Base-by-base conservation (phyloP, 2,113 vertebrate genomes). In the Edolisoma coerulescens region DNA sequence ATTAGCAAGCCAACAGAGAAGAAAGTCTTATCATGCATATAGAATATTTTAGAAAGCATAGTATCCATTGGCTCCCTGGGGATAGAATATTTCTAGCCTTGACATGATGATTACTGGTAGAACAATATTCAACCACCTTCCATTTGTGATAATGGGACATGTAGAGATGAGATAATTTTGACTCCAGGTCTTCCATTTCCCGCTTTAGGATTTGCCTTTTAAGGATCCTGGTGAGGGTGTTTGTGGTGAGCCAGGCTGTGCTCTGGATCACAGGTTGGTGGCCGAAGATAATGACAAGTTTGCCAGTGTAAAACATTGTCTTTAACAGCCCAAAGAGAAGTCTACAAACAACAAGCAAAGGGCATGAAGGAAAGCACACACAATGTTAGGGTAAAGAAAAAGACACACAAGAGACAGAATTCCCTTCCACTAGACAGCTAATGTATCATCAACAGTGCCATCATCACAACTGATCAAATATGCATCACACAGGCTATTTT, bases 1-100 rank as follows among this genome's bases (percentile, higher is more conserved):
- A 95, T 95, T 96, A 97, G 68, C 79, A 95, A 90, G 88, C 64
- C 74, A 90, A 77, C 70, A 39, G 75, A 90, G 71, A 90, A 89
- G 69, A 41, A 84, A 96, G 56, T 26, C 60, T 89, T 87, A 60
- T 56, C 70, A 67, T 53, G 68, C 83, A 75, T 27, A 92, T 16
- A 92, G 71, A 94, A 53, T 83, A 80, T 71, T 93, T 77, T 1
- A 13, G 88, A 94, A 85, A 85, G 33, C 60, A 78, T 21, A 70
- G 71, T 60, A 87, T 67, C 75, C 75, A 50, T 68, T 37, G 68
- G 56, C 64, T 89, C 88, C 88, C 86, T 82, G 86, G 71, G 52
- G 90, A 89, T 33, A 81, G 76, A 87, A 39, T 78, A 70, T 84
- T 86, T 95, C 67, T 60, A 81, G 56, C 83, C 76, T 73, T 84